Percentiles rank a stretch among this genome's conserved stretches.
Conservation (phyloP, 2,888 invertebrate species). For the Fragum fragum region DNA sequence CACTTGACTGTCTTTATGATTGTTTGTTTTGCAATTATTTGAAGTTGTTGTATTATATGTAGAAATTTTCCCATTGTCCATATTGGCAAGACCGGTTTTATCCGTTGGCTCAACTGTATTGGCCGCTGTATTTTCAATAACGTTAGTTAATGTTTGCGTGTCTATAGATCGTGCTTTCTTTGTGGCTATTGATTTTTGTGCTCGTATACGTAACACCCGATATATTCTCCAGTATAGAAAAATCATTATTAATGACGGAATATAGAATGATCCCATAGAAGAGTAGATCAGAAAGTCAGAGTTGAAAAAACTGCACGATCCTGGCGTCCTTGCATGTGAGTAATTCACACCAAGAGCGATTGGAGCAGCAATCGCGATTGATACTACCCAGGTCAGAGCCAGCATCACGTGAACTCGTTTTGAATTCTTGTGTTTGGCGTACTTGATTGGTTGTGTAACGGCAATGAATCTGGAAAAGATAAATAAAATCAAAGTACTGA, state of each 20-base stretch:
- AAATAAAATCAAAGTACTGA: no score
- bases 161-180: slow-evolving; percentile 78
- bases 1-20: slow-evolving; percentile 63
- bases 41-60: slow-evolving; percentile 76
- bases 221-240: slow-evolving; percentile 99
- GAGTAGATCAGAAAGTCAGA: slow-evolving; percentile 99
- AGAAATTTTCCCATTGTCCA: slow-evolving; percentile 81
- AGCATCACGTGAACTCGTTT: slow-evolving; percentile 97
- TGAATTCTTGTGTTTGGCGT: slow-evolving; percentile 98
- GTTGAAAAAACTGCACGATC: slow-evolving; percentile 98
- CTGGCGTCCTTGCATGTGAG: slow-evolving; percentile 93
- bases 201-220: slow-evolving; percentile 90
- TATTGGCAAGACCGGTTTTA: slow-evolving; percentile 78
- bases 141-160: slow-evolving; percentile 76
- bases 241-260: slow-evolving; percentile 99
- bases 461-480: slow-evolving; percentile 95
- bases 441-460: slow-evolving; percentile 99
- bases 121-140: slow-evolving; percentile 81
- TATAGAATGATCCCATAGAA: slow-evolving; percentile 99
- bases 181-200: slow-evolving; percentile 74
- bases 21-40: slow-evolving; percentile 67
- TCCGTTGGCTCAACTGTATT: slow-evolving; percentile 77
- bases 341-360: slow-evolving; percentile 98
- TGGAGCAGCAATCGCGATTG: slow-evolving; percentile 97
- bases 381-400: slow-evolving; percentile 97